Base-by-base conservation (phyloP, 1,140 invertebrate species). In the Caerostris darwini region DNA sequence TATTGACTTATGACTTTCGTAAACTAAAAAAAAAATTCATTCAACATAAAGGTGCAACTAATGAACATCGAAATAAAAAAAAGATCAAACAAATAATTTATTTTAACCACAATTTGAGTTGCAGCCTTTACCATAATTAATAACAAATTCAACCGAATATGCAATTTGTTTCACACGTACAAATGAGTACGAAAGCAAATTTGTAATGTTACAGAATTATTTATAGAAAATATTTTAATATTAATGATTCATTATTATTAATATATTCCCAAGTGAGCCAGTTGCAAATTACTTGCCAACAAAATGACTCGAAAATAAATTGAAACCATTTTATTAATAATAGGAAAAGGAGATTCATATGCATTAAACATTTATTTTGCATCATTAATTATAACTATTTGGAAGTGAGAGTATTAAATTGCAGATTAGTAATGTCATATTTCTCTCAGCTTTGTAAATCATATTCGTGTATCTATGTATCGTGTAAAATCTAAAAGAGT, bases 181-280 rank as follows among this genome's bases (percentile, higher is more conserved):
- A 77, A 53, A 77, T 53, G 50, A 77, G 17, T 8, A 50, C 34
- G 50, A 53, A 77, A 77, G 10, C 71, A 77, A 77, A 77, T 53
- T 77, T 77, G 71, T 77, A 77, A 53, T 34, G 34, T 17, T 50
- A 5, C 71, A 10, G 5, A 5, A 77, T 77, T 77, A 77, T 77
- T 77, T 53, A 77, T 77, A 10, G 71, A 77, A 77, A 77, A 50
- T 77, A 77, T 77, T 77, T 77, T 77, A 77, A 77, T 77, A 77
- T 77, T 77, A 50, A 77, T 77, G 34, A 12, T 77, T 19, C 34
- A 53, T 77, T 77, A 77, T 77, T 77, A 77, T 77, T 77, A 77
- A 77, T 77, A 34, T 77, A 77, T 77, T 77, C 71, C 71, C 3
- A 77, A 7, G 34, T 53, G 10, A 19, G 53, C 8, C 12, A 7